Evolutionary conservation across 2,113 vertebrate species (phyloP).

Genomic region (Columbina picui): DNA sequence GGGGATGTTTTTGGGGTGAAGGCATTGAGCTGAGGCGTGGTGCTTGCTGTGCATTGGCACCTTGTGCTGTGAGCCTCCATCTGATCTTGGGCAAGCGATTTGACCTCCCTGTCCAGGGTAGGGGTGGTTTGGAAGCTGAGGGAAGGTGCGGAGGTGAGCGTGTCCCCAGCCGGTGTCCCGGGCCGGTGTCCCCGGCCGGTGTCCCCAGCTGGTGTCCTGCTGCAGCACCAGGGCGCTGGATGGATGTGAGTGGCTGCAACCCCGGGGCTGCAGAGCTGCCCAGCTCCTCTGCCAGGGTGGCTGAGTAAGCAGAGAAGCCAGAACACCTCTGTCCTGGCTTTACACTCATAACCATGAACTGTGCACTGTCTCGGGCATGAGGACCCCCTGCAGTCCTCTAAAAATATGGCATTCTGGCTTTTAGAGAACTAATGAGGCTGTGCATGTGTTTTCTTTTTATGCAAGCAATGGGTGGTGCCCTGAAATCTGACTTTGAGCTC

Average conservation of each 20-base stretch:
- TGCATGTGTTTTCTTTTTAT: background rate
- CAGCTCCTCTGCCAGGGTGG: background rate
- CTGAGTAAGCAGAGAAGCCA: background rate
- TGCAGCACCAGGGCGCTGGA: fast-evolving
- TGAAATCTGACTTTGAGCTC: background rate
- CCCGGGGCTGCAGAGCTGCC: background rate
- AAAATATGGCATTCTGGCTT: background rate
- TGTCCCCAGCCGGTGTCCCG: too few species aligned
- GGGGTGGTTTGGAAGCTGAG: background rate
- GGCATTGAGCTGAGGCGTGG: background rate
- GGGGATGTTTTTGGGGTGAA: background rate
- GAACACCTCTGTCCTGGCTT: background rate
- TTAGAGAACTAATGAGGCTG: background rate
- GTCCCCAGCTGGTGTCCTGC: background rate
- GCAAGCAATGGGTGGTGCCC: background rate
- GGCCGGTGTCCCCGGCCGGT: too few species aligned
- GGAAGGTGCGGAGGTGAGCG: background rate
- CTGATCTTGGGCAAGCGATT: background rate
- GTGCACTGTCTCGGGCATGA: background rate
- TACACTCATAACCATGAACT: fast-evolving
- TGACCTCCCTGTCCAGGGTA: background rate
- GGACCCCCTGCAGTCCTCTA: background rate
- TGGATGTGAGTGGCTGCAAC: background rate
- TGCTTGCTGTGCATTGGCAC: fast-evolving
- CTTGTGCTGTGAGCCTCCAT: background rate